phyloP scores from a whole-genome alignment of 2,888 invertebrate species.

The Drosophila lacicola region DNA sequence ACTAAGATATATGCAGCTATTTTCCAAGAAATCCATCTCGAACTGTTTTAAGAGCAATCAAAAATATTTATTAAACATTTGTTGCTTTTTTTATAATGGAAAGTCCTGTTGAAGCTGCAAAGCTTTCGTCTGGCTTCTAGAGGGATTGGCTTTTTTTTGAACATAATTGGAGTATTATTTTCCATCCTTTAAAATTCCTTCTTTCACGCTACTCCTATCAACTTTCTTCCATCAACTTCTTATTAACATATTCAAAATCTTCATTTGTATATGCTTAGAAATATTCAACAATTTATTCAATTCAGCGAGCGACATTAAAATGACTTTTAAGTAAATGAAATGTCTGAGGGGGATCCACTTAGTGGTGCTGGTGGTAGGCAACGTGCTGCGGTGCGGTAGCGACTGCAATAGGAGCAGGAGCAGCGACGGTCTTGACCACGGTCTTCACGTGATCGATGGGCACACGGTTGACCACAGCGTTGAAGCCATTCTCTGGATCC shows the following conservation, averaged over 20 bases:
- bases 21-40: too few relatives aligned
- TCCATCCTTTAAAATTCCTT: too few relatives aligned
- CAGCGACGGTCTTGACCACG: constrained; percentile 63
- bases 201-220: too few relatives aligned
- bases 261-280: constrained; percentile 56
- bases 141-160: too few relatives aligned
- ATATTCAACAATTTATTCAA: constrained; percentile 74
- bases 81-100: too few relatives aligned
- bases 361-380: constrained; percentile 63
- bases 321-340: constrained; percentile 25
- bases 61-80: too few relatives aligned
- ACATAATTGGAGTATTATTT: too few relatives aligned
- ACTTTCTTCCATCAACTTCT: too few relatives aligned
- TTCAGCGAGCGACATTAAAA: constrained; percentile 27
- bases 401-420: constrained; percentile 54
- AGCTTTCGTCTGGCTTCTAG: too few relatives aligned
- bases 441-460: constrained; percentile 74
- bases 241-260: not conserved
- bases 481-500: constrained; percentile 83
- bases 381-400: constrained; percentile 41
- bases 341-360: constrained; percentile 16
- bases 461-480: constrained; percentile 82
- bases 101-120: too few relatives aligned
- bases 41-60: too few relatives aligned
- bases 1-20: too few relatives aligned